Evolutionary conservation across 2,797 vertebrate genomes (phyloP).

Genomic region (Gymnoscopelus microlampas): DNA sequence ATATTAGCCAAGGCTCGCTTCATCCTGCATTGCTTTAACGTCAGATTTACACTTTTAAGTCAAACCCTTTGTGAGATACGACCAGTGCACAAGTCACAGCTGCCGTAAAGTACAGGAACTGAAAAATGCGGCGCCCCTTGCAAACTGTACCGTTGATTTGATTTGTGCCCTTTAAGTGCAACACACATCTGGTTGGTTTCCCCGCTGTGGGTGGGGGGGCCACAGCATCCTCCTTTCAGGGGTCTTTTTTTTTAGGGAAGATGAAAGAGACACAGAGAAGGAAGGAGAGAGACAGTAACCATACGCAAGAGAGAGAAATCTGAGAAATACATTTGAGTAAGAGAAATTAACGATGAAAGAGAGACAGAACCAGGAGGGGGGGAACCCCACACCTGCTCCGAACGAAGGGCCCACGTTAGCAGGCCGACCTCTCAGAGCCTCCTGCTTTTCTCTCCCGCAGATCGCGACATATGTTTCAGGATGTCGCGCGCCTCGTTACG

Average conservation of each 20-base stretch:
- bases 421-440: too few relatives aligned
- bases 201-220: slow-evolving; percentile 8
- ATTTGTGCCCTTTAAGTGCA: slow-evolving; percentile 17
- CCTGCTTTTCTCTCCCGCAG: background rate
- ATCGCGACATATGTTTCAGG: slow-evolving; percentile 68
- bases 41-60: slow-evolving; percentile 31
- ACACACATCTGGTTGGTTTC: slow-evolving; percentile 37
- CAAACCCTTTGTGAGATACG: slow-evolving; percentile 21
- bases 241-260: too few relatives aligned
- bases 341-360: too few relatives aligned
- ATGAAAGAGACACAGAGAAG: slow-evolving; percentile 3
- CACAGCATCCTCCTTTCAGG: too few relatives aligned
- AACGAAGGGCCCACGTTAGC: too few relatives aligned
- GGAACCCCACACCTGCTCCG: too few relatives aligned
- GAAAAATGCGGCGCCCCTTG: background rate
- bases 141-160: slow-evolving; percentile 2
- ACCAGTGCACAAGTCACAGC: slow-evolving; percentile 4
- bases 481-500: slow-evolving; percentile 61
- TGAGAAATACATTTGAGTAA: too few relatives aligned
- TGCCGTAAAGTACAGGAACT: slow-evolving; percentile 23
- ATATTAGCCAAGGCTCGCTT: slow-evolving; percentile 21
- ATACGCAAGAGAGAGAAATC: too few relatives aligned
- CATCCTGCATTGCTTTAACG: slow-evolving; percentile 10
- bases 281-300: background rate
- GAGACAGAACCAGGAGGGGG: background rate